Conservation (phyloP, 2,113 vertebrate genomes). For the Nycticebus coucang region DNA sequence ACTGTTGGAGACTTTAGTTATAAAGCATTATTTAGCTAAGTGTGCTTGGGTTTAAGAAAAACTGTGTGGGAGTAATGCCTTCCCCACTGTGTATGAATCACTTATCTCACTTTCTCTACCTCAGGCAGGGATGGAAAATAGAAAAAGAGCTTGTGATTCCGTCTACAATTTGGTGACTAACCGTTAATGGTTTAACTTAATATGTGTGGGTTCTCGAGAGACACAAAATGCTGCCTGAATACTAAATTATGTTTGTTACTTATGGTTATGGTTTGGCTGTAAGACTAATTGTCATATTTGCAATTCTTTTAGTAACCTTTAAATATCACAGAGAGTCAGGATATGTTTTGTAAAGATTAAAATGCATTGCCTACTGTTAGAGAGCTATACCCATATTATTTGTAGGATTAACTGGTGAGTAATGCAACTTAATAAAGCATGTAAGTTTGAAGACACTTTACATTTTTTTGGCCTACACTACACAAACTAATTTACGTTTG, state of each 20-base stretch:
- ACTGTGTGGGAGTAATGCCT: constrained; percentile 5
- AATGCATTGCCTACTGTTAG: neutral
- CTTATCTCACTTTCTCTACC: neutral
- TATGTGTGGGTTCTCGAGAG: constrained; percentile 12
- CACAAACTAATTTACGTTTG: neutral
- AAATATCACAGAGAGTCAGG: neutral
- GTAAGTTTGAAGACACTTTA: neutral
- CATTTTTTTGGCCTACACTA: neutral
- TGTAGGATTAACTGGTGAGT: constrained; percentile 29
- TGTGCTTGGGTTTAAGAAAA: neutral
- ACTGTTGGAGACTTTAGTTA: constrained; percentile 8
- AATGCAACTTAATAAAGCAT: neutral
- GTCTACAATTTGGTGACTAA: constrained; percentile 45
- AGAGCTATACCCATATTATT: neutral
- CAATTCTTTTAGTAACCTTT: constrained; percentile 47
- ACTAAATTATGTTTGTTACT: constrained; percentile 54
- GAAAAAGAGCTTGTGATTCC: constrained; percentile 44
- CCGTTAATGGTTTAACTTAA: constrained; percentile 15
- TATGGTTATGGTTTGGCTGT: constrained; percentile 12
- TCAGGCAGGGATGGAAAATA: neutral
- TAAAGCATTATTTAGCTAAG: constrained; percentile 19
- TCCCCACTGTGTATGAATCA: constrained; percentile 40
- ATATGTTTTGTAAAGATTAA: neutral
- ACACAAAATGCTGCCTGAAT: neutral
- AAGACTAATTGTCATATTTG: constrained; percentile 45